Percentiles rank a stretch among this genome's conserved stretches.
phyloP scores from a whole-genome alignment of 2,113 vertebrate species.

The Pteruthius melanotis region DNA sequence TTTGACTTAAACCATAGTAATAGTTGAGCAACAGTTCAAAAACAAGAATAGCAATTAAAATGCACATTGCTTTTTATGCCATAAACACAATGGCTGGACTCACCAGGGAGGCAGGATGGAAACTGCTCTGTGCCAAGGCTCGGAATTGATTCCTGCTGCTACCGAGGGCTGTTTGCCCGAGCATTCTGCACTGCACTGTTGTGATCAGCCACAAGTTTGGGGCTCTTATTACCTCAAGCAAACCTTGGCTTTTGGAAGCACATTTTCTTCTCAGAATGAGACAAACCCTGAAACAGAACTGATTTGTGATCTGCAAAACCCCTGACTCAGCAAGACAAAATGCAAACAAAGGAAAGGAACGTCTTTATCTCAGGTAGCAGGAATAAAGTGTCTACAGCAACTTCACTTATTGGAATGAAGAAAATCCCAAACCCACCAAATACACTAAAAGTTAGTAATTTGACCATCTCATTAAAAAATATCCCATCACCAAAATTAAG shows the following conservation, averaged over 20 bases:
- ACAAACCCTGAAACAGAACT: not conserved
- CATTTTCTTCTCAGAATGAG: not conserved
- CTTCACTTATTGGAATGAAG: not conserved
- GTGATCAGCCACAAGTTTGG: not conserved
- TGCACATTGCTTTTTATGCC: slow-evolving; percentile 8
- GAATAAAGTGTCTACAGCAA: not conserved
- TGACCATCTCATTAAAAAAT: not conserved
- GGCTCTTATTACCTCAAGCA: not conserved
- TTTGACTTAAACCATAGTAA: not conserved
- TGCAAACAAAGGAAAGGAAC: not conserved
- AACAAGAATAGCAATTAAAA: not conserved
- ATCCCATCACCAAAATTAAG: not conserved
- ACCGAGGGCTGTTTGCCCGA: not conserved
- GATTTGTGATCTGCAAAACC: not conserved
- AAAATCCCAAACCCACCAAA: not conserved
- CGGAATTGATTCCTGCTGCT: slow-evolving; percentile 14
- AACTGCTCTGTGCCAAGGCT: not conserved
- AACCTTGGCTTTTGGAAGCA: slow-evolving; percentile 3
- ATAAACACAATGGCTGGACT: slow-evolving; percentile 6
- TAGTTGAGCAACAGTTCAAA: not conserved
- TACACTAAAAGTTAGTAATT: not conserved
- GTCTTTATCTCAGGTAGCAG: not conserved
- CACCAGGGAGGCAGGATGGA: slow-evolving; percentile 24
- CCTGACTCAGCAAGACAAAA: not conserved
- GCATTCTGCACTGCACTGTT: not conserved